Percentiles rank a stretch among this genome's conserved stretches.
These are phyloP conservation scores for Thaleichthys pacificus DNA, from an alignment of 2,797 vertebrate genomes.

Conservation along the genomic window DNA sequence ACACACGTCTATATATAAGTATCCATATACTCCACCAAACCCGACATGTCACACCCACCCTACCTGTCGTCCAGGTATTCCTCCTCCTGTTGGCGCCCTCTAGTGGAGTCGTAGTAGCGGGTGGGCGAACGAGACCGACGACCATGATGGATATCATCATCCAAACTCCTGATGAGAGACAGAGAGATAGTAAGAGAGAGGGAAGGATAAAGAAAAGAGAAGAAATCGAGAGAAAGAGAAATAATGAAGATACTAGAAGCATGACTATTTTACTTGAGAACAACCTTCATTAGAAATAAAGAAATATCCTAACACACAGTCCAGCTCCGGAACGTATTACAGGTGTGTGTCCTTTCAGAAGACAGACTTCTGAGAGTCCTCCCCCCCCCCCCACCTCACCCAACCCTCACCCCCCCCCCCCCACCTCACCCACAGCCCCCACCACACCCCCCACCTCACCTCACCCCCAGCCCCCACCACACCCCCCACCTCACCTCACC, in stretches of 20 bases:
- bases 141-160: constrained; percentile 93
- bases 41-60: constrained; percentile 19
- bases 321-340: too few relatives aligned
- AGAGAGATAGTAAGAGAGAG: not conserved
- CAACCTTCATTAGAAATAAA: too few relatives aligned
- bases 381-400: not conserved
- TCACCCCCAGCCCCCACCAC: too few relatives aligned
- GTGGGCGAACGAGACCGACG: constrained; percentile 94
- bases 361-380: too few relatives aligned
- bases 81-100: constrained; percentile 72
- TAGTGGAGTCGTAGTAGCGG: constrained; percentile 86
- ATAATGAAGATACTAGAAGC: too few relatives aligned
- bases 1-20: constrained; percentile 1
- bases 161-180: constrained; percentile 83
- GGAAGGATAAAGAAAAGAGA: too few relatives aligned
- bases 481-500: not conserved
- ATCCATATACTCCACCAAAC: constrained; percentile 1
- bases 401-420: not conserved
- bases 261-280: too few relatives aligned
- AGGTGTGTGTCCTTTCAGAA: too few relatives aligned
- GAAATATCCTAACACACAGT: too few relatives aligned
- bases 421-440: not conserved
- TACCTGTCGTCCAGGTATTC: constrained; percentile 96
- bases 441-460: not conserved
- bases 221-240: too few relatives aligned